Evolutionary conservation across 2,797 vertebrate species (phyloP).

Genomic region (Phrynocephalus forsythii): DNA sequence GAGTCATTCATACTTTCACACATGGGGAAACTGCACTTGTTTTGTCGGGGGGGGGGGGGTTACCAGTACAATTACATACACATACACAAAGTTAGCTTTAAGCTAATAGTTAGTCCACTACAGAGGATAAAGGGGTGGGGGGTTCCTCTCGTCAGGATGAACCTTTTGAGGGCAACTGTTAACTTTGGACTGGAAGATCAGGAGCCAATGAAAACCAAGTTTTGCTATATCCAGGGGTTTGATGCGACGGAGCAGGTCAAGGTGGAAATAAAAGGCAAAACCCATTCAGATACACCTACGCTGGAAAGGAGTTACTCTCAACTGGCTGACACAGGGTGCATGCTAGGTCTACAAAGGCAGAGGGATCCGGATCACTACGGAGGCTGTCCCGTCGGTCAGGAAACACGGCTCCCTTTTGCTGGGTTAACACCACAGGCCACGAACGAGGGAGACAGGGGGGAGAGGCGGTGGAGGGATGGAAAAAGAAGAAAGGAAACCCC

Average conservation of each 20-base stretch:
- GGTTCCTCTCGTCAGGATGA: constrained; percentile 72
- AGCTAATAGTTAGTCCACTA: constrained; percentile 71
- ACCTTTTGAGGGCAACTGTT: constrained; percentile 67
- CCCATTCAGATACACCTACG: constrained; percentile 54
- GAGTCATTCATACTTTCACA: constrained; percentile 69
- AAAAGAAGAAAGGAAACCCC: constrained; percentile 66
- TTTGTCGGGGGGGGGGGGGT: no score
- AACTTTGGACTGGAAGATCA: constrained; percentile 62
- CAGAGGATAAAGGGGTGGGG: constrained; percentile 45
- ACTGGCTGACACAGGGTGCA: constrained; percentile 68
- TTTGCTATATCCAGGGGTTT: constrained; percentile 59
- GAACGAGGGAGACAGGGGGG: constrained; percentile 47
- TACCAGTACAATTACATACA: constrained; percentile 73
- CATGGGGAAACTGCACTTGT: constrained; percentile 66
- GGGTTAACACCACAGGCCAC: constrained; percentile 61
- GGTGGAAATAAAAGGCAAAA: constrained; percentile 63
- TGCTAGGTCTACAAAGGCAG: constrained; percentile 72
- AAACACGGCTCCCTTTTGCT: constrained; percentile 64
- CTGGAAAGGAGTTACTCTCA: constrained; percentile 70
- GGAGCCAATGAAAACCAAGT: constrained; percentile 69
- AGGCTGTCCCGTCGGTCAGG: no score
- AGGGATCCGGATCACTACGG: constrained; percentile 52
- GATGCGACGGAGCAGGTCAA: constrained; percentile 64
- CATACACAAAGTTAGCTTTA: constrained; percentile 75
- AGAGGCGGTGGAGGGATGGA: constrained; percentile 45